Base-by-base conservation (phyloP, 1,140 invertebrate species). In the Ctenoplectra terminalis region DNA sequence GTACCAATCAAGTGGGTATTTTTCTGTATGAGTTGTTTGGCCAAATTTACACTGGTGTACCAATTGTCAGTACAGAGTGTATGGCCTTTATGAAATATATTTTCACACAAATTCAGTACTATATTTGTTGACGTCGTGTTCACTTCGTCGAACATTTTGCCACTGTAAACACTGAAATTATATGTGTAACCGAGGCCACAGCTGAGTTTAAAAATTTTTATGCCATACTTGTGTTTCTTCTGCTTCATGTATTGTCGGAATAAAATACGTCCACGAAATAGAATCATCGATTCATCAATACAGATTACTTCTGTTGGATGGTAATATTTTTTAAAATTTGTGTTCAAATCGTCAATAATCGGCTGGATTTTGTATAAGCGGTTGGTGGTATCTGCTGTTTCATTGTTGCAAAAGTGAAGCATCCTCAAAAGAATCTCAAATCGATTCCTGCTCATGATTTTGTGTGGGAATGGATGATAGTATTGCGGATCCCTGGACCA, bases 211-310 rank as follows among this genome's bases (percentile, higher is more conserved):
- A 61, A 61, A 34, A 61, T 34, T 61, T 61, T 34, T 13, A 61
- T 61, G 7, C 58, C 58, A 34, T 61, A 61, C 31, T 61, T 34
- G 4, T 37, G 58, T 61, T 34, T 15, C 58, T 69, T 71, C 31
- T 71, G 76, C 56, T 79, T 71, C 46, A 79, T 37, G 29, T 50
- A 81, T 60, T 58, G 70, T 26, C 54, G 31, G 48, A 73, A 74
- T 60, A 67, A 13, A 50, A 60, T 81, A 2, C 50, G 70, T 66
- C 61, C 70, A 67, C 70, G 70, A 58, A 81, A 74, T 34, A 63
- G 70, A 13, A 81, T 67, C 34, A 81, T 46, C 2, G 70, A 74
- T 61, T 61, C 58, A 31, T 70, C 66, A 52, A 79, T 63, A 46
- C 66, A 79, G 26, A 79, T 50, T 50, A 29, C 26, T 50, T 69